Conservation (phyloP, 2,797 vertebrate species). For the Catharus ustulatus region DNA sequence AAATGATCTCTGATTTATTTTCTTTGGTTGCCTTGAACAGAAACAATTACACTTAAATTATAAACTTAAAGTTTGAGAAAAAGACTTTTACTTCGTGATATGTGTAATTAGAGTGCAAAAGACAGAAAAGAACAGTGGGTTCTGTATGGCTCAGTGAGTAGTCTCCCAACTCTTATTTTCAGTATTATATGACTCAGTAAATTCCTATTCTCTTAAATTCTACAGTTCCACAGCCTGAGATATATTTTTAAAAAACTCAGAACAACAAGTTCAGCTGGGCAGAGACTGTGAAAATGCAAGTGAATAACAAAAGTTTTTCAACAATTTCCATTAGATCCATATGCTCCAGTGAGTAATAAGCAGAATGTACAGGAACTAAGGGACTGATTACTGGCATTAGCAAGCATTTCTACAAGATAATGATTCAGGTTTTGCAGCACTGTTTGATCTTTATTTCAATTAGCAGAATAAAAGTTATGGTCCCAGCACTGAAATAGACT, state of each 20-base stretch:
- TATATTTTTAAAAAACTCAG: not conserved
- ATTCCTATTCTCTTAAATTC: constrained; percentile 24
- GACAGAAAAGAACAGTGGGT: not conserved
- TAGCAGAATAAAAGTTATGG: not conserved
- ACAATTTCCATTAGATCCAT: not conserved
- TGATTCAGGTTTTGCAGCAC: not conserved
- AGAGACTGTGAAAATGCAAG: not conserved
- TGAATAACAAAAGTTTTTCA: not conserved
- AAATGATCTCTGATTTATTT: not conserved
- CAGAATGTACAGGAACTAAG: constrained; percentile 12
- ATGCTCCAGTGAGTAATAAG: constrained; percentile 24
- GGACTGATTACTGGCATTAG: not conserved
- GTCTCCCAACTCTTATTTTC: not conserved
- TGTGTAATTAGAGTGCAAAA: not conserved
- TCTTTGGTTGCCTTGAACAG: not conserved
- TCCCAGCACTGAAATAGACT: not conserved
- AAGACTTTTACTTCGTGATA: not conserved
- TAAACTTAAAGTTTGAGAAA: not conserved
- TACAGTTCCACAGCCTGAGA: not conserved
- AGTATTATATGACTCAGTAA: constrained; percentile 18
- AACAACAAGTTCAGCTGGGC: not conserved
- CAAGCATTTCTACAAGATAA: not conserved
- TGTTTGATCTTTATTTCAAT: constrained; percentile 10
- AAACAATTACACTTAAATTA: not conserved
- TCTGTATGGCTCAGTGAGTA: not conserved